Conservation (phyloP, 2,113 vertebrate species). For the Macheiramphus alcinus region DNA sequence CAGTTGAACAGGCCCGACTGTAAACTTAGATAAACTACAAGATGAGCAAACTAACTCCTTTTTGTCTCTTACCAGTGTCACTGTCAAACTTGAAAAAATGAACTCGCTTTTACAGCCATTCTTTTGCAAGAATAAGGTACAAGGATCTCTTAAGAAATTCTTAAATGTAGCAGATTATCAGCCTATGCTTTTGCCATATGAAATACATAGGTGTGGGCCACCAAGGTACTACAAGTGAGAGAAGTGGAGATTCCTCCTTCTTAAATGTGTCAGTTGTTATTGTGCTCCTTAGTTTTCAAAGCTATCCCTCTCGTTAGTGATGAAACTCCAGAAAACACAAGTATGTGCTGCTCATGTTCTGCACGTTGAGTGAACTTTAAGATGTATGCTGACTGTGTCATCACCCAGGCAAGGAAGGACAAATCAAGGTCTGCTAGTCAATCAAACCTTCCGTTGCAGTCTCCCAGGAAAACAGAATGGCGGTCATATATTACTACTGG, state of each 20-base stretch:
- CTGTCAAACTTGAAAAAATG: background rate
- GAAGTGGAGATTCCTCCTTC: background rate
- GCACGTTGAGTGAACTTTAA: background rate
- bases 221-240: background rate
- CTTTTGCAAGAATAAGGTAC: background rate
- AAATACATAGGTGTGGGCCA: background rate
- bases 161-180: background rate
- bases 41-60: background rate
- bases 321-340: background rate
- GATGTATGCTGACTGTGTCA: background rate
- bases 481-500: background rate
- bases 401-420: background rate
- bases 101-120: background rate
- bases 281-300: background rate
- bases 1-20: background rate
- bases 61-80: background rate
- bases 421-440: background rate
- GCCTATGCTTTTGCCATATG: background rate
- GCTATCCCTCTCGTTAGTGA: fast-evolving
- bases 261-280: background rate
- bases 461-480: background rate
- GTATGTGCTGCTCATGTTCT: background rate
- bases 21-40: background rate
- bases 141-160: background rate
- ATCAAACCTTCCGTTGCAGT: background rate